A percentile compares a stretch with the other conserved stretches of the same genome.
Conservation (phyloP, 1,140 invertebrate species). For the Drosophila repletoides region DNA sequence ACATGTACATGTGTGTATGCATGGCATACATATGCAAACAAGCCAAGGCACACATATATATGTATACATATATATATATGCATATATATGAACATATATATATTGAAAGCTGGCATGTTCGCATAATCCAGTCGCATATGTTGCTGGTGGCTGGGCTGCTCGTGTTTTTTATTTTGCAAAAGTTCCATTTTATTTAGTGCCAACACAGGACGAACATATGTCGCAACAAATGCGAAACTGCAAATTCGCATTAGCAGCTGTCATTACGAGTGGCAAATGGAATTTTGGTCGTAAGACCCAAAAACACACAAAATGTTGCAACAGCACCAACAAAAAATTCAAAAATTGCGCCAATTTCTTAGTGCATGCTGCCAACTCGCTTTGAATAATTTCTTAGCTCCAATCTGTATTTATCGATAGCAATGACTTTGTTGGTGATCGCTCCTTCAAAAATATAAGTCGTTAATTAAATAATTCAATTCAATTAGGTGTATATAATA, state of each 20-base stretch:
- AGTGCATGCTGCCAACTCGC: too few relatives aligned
- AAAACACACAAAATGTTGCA: not conserved
- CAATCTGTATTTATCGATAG: too few relatives aligned
- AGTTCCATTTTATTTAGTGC: slow-evolving; percentile 68
- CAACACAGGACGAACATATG: slow-evolving; percentile 37
- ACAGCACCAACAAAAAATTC: not conserved
- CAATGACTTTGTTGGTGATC: too few relatives aligned
- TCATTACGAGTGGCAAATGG: slow-evolving; percentile 1
- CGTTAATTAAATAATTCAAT: too few relatives aligned
- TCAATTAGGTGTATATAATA: too few relatives aligned
- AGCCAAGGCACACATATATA: slow-evolving; percentile 1
- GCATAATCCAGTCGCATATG: slow-evolving; percentile 58
- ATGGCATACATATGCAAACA: not conserved
- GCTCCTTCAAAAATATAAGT: too few relatives aligned
- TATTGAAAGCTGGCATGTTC: slow-evolving; percentile 11
- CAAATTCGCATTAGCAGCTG: slow-evolving; percentile 56
- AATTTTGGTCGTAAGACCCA: not conserved
- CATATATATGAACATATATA: too few relatives aligned
- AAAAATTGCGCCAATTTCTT: slow-evolving; percentile 5
- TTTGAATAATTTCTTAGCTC: too few relatives aligned
- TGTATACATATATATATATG: not conserved
- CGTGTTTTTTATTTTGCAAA: too few relatives aligned
- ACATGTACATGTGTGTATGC: slow-evolving; percentile 14
- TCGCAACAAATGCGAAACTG: slow-evolving; percentile 45
- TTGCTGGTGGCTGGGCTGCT: too few relatives aligned